Evolutionary conservation across 2,888 invertebrate genomes (phyloP), one percentile per base, ranked within the genome.

Genomic region (Micropterix aruncella): DNA sequence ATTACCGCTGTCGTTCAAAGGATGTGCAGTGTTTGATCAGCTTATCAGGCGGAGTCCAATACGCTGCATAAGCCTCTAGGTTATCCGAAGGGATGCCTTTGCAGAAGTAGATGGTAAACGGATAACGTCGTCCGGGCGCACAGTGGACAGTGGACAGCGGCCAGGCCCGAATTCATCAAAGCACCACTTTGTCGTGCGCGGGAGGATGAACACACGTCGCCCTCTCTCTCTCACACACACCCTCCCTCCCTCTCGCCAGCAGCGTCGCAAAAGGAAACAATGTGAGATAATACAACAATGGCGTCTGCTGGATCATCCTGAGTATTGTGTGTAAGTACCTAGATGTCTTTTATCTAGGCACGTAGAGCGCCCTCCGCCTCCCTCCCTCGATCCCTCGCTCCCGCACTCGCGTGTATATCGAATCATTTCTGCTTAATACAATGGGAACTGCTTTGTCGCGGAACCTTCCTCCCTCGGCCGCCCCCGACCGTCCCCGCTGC

Each of bases 251-350:
- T 39, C 36, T 38, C 18, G 16, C 40, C 18, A 43, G 45, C 38
- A 43, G 44, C 46, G 44, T 38, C 40, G 46, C 46, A 43, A 49
- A 48, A 49, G 46, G 49, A 51, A 49, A 51, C 51, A 51, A 51
- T 49, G 49, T 48, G 48, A 49, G 47, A 51, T 51, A 51, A 51
- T 51, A 49, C 47, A 49, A 49, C 51, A 51, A 51, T 51, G 49
- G 51, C 44, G 49, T 45, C 47, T 46, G 43, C 47, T 42, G 51
- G 49, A 51, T 49, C 48, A 51, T 49, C 49, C 49, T 39, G 44
- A 42, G 49, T 45, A 50, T 50, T 50, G 50, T 51, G 46, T 46
- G 41, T 47, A 15, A 19, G 47, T 48, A 46, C 44, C 48, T 48
- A 46, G 51, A 48, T 45, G 51, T 49, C 51, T 51, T 51, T 51